A percentile compares a stretch with the other conserved stretches of the same genome.
These are phyloP conservation scores for Barbus barbus DNA, from an alignment of 2,113 vertebrate species.

Conservation along the genomic window DNA sequence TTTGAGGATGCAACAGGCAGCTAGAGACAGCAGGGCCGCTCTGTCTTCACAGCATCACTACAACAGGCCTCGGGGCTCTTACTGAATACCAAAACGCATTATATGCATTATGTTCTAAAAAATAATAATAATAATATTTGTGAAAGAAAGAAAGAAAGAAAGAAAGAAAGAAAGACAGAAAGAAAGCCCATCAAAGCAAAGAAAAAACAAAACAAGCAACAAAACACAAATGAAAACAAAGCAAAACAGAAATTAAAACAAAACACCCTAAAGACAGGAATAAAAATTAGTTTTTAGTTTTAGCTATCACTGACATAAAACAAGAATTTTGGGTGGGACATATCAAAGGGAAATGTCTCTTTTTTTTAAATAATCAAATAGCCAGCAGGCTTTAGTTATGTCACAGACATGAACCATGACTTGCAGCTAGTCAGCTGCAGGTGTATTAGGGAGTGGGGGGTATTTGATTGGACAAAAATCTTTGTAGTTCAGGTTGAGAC, in stretches of 20 bases:
- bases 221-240: no score
- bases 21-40: neutral
- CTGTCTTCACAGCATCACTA: neutral
- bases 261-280: neutral
- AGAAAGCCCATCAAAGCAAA: no score
- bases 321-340: neutral
- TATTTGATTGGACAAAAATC: neutral
- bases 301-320: neutral
- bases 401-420: no score
- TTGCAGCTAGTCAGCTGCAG: no score
- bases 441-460: no score
- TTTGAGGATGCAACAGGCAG: conserved; percentile 11
- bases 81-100: no score
- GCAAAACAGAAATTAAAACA: no score
- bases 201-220: no score
- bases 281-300: neutral
- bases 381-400: neutral
- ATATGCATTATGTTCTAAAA: no score
- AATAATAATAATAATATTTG: no score
- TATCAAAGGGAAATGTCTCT: neutral
- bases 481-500: neutral
- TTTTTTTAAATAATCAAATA: neutral
- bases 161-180: no score
- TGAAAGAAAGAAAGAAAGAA: neutral
- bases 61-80: neutral